phyloP scores from a whole-genome alignment of 2,888 invertebrate species.

The Ferdinandea cuprea region DNA sequence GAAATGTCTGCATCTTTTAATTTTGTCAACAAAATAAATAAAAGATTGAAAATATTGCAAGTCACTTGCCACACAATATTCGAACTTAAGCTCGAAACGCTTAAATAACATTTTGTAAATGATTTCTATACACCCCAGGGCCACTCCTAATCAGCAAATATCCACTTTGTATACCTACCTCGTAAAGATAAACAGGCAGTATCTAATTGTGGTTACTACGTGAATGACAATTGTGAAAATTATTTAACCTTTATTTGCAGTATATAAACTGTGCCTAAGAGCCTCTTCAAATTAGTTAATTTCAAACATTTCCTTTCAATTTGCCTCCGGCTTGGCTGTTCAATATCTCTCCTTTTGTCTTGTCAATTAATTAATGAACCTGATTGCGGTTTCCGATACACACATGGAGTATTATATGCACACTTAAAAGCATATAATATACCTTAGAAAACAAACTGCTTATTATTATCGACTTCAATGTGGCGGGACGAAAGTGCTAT shows the following conservation, averaged over 20 bases:
- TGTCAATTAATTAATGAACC: conserved; percentile 32
- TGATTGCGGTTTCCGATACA: conserved; percentile 9
- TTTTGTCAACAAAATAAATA: no score
- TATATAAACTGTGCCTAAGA: neutral
- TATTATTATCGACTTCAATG: conserved; percentile 23
- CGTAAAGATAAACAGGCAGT: no score
- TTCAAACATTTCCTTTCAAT: neutral
- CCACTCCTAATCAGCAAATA: neutral
- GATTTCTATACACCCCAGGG: no score
- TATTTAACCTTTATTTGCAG: neutral
- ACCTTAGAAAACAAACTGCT: conserved; percentile 7
- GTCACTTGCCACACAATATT: no score
- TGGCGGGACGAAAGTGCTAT: conserved; percentile 3
- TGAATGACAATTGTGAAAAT: neutral
- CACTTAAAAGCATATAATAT: neutral
- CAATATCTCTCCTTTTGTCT: neutral
- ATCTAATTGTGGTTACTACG: no score
- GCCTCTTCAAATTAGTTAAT: conserved; percentile 1
- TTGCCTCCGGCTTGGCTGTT: neutral
- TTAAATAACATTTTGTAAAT: no score
- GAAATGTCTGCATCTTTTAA: no score
- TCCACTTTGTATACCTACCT: neutral
- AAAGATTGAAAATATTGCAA: no score
- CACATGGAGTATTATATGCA: neutral
- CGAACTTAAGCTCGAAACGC: no score